Conservation (phyloP, 1,140 invertebrate species). For the Rhyzopertha dominica region DNA sequence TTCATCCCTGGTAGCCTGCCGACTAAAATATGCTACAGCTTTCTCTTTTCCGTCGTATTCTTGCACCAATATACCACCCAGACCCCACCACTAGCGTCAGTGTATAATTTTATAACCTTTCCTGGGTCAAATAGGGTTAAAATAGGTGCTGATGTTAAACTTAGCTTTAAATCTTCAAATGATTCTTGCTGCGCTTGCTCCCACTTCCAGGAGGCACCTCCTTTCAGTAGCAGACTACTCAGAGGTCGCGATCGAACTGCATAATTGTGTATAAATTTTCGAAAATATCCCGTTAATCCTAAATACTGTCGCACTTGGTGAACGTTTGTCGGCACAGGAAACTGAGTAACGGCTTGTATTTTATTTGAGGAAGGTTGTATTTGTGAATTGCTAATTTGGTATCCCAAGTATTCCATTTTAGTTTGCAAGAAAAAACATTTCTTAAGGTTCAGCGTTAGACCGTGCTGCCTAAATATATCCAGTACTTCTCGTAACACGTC, state of each 20-base stretch:
- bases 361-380: conserved; percentile 2
- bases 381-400: not conserved
- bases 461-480: not conserved
- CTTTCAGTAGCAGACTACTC: conserved; percentile 28
- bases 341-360: conserved; percentile 8
- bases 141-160: conserved; percentile 27
- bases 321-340: conserved; percentile 22
- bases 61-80: conserved; percentile 27
- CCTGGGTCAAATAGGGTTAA: conserved; percentile 32
- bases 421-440: conserved; percentile 13
- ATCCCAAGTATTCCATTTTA: conserved; percentile 14
- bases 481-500: conserved; percentile 4
- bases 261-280: conserved; percentile 30
- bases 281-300: conserved; percentile 31
- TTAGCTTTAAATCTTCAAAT: conserved; percentile 27
- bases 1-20: conserved; percentile 27
- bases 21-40: conserved; percentile 34
- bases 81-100: too few relatives aligned
- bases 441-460: conserved; percentile 5
- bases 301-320: conserved; percentile 31
- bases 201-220: conserved; percentile 20
- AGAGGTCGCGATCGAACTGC: conserved; percentile 21
- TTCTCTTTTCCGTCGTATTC: conserved; percentile 22
- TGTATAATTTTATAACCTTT: conserved; percentile 25
- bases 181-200: conserved; percentile 18